Evolutionary conservation across 1,140 invertebrate genomes (phyloP), one percentile per base, ranked within the genome.

Genomic region (Pogonomyrmex californicus): DNA sequence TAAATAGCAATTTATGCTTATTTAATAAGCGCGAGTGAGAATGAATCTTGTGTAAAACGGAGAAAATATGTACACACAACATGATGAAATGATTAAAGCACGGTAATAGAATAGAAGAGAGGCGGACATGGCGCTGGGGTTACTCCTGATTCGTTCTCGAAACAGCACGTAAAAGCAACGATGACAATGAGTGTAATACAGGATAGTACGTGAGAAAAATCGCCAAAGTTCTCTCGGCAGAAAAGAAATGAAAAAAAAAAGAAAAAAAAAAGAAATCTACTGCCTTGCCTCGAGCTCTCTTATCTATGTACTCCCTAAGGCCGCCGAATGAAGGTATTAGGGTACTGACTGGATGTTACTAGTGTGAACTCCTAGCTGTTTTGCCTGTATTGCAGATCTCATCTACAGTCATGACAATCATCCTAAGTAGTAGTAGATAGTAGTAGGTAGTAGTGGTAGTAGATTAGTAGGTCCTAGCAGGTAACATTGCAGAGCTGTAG

Each of bases 221-320:
- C 41, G 54, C 30, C 14, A 60, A 12, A 33, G 3, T 38, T 60
- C 12, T 47, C 56, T 81, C 49, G 47, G 38, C 63, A 44, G 9
- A 49, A 41, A 54, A 77, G 41, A 56, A 60, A 66, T 33, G 23
- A 68, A 23, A 9, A 60, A 47, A 85, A 82, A 75, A 23, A n/a
- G n/a, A 51, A 10, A 47, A 83, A 60, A 12, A 30, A 63, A n/a
- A 23, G 51, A 60, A 85, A 68, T 87, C 66, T 85, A 87, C 79
- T 54, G 87, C 81, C 86, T 90, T 90, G 87, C 58, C 78, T 90
- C 88, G 86, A 75, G 54, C 7, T 23, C 17, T 62, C 65, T 88
- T 92, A 95, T 95, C 95, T 95, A 95, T 95, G 95, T 95, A 95
- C 95, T 95, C 95, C 95, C 95, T 95, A 95, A 92, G 78, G 91